A percentile compares a stretch with the other conserved stretches of the same genome.
Evolutionary conservation across 2,888 invertebrate species (phyloP).

Genomic region (Pterostichus niger): DNA sequence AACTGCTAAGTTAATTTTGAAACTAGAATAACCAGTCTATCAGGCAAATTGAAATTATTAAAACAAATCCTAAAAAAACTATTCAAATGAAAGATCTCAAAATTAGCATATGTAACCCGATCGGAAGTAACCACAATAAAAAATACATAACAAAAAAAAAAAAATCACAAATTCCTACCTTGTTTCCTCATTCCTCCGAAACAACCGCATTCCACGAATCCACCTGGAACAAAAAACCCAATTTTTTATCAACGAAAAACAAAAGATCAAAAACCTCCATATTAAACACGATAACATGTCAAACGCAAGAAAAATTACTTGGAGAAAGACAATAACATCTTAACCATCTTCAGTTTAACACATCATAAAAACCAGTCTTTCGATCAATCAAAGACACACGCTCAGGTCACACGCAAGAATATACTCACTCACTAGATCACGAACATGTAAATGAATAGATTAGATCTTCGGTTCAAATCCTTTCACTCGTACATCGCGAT

Average conservation of each 20-base stretch:
- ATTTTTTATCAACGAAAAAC: constrained; percentile 13
- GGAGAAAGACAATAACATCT: constrained; percentile 10
- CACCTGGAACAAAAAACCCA: constrained; percentile 37
- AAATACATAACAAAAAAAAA: constrained; percentile 14
- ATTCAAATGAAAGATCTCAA: not conserved
- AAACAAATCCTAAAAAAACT: not conserved
- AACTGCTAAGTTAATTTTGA: too few species aligned
- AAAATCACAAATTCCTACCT: constrained; percentile 38
- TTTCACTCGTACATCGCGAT: constrained; percentile 16
- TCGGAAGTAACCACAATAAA: constrained; percentile 45
- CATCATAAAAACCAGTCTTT: constrained; percentile 4
- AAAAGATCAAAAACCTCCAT: constrained; percentile 13
- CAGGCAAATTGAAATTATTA: not conserved
- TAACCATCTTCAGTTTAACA: constrained; percentile 45
- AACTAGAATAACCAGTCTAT: too few species aligned
- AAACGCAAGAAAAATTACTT: constrained; percentile 52
- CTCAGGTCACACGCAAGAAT: constrained; percentile 20
- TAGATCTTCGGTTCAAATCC: constrained; percentile 30
- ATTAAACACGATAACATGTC: constrained; percentile 42
- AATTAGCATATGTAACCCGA: constrained; percentile 41
- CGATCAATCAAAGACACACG: constrained; percentile 34
- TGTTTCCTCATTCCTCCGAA: constrained; percentile 44
- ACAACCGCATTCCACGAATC: constrained; percentile 15
- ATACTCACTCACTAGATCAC: constrained; percentile 9
- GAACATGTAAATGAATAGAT: constrained; percentile 36